Conservation (phyloP, 1,140 invertebrate species). For the Coptotermes formosanus region DNA sequence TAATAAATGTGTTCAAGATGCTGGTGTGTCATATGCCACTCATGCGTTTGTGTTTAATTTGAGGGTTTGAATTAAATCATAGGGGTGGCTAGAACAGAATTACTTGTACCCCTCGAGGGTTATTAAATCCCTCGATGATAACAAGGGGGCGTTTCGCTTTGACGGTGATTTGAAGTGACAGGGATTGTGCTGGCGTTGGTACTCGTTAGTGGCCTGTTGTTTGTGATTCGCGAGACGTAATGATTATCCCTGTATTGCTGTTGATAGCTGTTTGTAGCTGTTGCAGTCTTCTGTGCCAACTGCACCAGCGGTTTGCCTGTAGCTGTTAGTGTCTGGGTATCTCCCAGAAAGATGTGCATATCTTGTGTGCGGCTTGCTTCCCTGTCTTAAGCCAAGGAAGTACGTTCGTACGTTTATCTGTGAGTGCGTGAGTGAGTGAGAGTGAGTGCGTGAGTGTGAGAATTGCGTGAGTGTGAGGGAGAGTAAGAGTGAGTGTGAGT, state of each 20-base stretch:
- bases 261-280: neutral
- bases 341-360: too few species aligned
- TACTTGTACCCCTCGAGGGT: slow-evolving; percentile 17
- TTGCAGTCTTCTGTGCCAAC: too few species aligned
- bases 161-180: slow-evolving; percentile 6
- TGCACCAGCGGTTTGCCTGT: too few species aligned
- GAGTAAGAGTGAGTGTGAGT: too few species aligned
- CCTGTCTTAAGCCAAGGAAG: too few species aligned
- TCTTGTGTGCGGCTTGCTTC: too few species aligned
- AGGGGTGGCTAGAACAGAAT: slow-evolving; percentile 17
- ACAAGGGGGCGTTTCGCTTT: slow-evolving; percentile 14
- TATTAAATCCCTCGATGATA: slow-evolving; percentile 17
- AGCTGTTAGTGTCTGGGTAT: too few species aligned
- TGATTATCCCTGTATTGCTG: neutral
- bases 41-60: neutral
- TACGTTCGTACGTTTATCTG: too few species aligned
- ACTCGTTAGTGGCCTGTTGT: slow-evolving; percentile 12
- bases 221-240: neutral
- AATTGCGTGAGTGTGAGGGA: too few species aligned
- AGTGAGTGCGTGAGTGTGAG: too few species aligned
- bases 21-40: neutral
- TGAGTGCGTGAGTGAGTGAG: too few species aligned
- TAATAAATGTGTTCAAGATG: neutral
- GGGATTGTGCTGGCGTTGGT: neutral
- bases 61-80: slow-evolving; percentile 19